Evolutionary conservation across 1,140 invertebrate genomes (phyloP), one percentile per base, ranked within the genome.

Genomic region (Dryas iulia): DNA sequence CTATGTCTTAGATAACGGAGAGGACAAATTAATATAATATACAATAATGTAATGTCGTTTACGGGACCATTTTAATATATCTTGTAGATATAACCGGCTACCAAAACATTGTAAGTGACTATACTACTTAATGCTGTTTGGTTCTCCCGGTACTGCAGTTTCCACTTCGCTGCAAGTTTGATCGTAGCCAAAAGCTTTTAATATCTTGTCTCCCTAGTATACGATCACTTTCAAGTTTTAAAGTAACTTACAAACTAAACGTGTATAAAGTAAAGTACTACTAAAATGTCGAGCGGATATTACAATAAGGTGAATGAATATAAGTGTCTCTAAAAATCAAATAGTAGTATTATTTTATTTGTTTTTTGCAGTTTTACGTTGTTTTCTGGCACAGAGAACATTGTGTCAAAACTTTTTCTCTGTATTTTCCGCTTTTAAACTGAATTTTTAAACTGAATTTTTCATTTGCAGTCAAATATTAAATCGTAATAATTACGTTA

Each of bases 181-280:
- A 47, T 47, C 39, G 39, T 21, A 47, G 39, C 39, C 39, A 21
- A 47, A 47, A 47, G 39, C 39, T 47, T 47, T 47, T 47, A 47
- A 47, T 47, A 47, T 47, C 39, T 47, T 47, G 39, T 47, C 39
- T 47, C 39, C 21, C 39, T 47, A 47, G 8, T 47, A 47, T 47
- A 47, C 18, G 39, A 47, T 47, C 39, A 47, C 18, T 47, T 47
- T 21, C 39, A 21, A 47, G 39, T 47, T 18, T 21, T 47, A 47
- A 47, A 47, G 39, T 47, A 1, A 47, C 39, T 47, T 47, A 47
- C 39, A 21, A 47, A 47, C 18, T 47, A 21, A 21, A 8, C 14
- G 14, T 47, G 14, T 21, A 18, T 21, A 47, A 7, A 47, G 7
- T 39, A 18, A 47, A 47, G 2, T 47, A 21, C 6, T 47, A 18